Evolutionary conservation across 2,797 vertebrate genomes (phyloP).

Genomic region (Sternotherus odoratus): DNA sequence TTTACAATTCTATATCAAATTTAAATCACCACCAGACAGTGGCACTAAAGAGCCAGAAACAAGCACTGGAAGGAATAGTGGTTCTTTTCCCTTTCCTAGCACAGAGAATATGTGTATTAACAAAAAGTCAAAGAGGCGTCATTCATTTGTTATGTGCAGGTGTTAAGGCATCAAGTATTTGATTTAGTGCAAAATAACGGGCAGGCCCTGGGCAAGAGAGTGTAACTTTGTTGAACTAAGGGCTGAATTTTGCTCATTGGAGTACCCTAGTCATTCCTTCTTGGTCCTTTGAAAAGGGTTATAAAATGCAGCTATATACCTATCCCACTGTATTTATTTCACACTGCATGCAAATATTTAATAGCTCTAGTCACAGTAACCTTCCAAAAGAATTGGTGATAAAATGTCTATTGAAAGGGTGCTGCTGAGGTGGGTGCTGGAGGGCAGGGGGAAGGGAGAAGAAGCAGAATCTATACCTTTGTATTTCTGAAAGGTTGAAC

Average conservation of each 20-base stretch:
- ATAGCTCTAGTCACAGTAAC: not conserved
- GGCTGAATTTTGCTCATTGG: not conserved
- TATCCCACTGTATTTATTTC: not conserved
- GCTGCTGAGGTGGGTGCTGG: not conserved
- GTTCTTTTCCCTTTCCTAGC: constrained; percentile 14
- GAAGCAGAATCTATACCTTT: not conserved
- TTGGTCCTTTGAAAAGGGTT: not conserved
- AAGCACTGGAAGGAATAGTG: not conserved
- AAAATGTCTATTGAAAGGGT: not conserved
- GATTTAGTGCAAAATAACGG: constrained; percentile 46
- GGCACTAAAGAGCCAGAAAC: constrained; percentile 78
- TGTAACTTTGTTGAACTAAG: not conserved
- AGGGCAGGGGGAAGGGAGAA: not conserved
- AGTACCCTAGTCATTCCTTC: constrained; percentile 13
- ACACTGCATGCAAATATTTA: not conserved
- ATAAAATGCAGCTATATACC: not conserved
- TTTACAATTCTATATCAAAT: constrained; percentile 18
- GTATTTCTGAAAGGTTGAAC: not conserved
- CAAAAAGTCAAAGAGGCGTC: constrained; percentile 42
- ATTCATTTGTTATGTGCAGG: constrained; percentile 46
- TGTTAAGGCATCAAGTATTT: constrained; percentile 48
- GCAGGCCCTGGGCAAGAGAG: not conserved
- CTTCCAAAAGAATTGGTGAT: not conserved
- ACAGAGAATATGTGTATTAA: constrained; percentile 41
- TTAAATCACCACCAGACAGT: constrained; percentile 76